Evolutionary conservation across 2,113 vertebrate species (phyloP), one percentile per base, ranked within the genome.

Genomic region (Bolborhynchus lineola): DNA sequence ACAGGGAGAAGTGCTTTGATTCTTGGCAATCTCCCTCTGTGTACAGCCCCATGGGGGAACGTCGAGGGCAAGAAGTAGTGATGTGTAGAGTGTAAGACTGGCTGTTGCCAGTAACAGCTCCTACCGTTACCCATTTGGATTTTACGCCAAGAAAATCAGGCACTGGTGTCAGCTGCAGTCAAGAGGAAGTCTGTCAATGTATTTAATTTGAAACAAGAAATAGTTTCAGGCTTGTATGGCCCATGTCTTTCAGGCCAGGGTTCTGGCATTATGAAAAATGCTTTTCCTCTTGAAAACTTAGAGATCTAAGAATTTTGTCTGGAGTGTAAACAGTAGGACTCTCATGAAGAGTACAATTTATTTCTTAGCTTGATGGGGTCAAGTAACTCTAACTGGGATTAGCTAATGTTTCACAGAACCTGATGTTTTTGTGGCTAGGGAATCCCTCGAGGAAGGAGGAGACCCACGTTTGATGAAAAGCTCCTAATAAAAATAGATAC

Each of bases 401-500:
- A 97, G 96, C 93, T 98, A 97, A 97, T 97, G 95, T 97, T 98
- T 97, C 97, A 96, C 93, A 96, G 93, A 97, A 95, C 96, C 97
- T 97, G 97, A 97, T 96, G 90, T 91, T 98, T 97, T 94, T 97
- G 97, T 97, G 93, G 92, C 94, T 91, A 65, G 93, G 83, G 92
- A 97, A 97, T 98, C 94, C 97, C 96, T 97, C 44, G 44, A 94
- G 98, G 94, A 98, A 97, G 94, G 94, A 97, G 90, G 93, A 97
- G 97, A 97, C 49, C 95, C 93, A 97, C 12, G 24, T 96, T 96
- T 97, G 96, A 98, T 96, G 97, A 97, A 97, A 97, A 97, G 95
- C 88, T 93, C 86, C 94, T 98, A 96, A 97, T 98, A 98, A 98
- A 98, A 98, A 97, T 98, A 98, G 96, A 97, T 97, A 93, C 93